Percentiles rank a stretch among this genome's conserved stretches.
phyloP scores from a whole-genome alignment of 2,888 invertebrate species.

The Tricholauxania praeusta region DNA sequence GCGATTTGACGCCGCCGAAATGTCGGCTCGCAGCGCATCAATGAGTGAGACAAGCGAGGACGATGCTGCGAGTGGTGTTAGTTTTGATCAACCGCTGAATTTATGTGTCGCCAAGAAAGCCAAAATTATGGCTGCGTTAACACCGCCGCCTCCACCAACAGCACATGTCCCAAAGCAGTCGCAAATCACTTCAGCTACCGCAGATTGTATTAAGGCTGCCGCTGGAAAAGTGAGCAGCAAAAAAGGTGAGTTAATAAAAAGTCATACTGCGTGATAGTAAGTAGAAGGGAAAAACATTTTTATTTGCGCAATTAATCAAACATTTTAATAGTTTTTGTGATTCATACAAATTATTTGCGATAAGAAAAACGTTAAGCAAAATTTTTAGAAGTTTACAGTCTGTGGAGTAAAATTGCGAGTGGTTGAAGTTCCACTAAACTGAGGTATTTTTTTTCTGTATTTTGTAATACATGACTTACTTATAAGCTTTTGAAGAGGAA shows the following conservation, averaged over 20 bases:
- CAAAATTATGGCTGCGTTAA: slow-evolving; percentile 44
- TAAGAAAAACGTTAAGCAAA: no score
- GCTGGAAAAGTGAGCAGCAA: slow-evolving; percentile 46
- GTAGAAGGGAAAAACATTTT: no score
- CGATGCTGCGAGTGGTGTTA: slow-evolving; percentile 51
- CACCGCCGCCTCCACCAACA: slow-evolving; percentile 46
- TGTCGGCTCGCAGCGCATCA: slow-evolving; percentile 56
- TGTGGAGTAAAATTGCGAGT: no score
- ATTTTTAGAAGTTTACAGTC: no score
- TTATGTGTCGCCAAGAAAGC: slow-evolving; percentile 72
- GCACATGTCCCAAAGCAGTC: slow-evolving; percentile 47
- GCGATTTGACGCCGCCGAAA: slow-evolving; percentile 38
- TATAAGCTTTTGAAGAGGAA: no score
- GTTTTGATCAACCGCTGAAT: slow-evolving; percentile 72
- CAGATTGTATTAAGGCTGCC: slow-evolving; percentile 36
- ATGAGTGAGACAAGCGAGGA: slow-evolving; percentile 69
- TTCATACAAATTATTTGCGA: no score
- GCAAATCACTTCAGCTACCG: slow-evolving; percentile 8
- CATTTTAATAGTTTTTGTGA: no score
- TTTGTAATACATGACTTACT: no score
- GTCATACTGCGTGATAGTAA: no score
- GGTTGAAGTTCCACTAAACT: no score
- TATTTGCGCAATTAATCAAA: no score
- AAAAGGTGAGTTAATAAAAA: slow-evolving; percentile 50
- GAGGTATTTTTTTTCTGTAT: no score